Evolutionary conservation across 2,797 vertebrate genomes (phyloP), one percentile per base, ranked within the genome.

Genomic region (Molossus molossus): DNA sequence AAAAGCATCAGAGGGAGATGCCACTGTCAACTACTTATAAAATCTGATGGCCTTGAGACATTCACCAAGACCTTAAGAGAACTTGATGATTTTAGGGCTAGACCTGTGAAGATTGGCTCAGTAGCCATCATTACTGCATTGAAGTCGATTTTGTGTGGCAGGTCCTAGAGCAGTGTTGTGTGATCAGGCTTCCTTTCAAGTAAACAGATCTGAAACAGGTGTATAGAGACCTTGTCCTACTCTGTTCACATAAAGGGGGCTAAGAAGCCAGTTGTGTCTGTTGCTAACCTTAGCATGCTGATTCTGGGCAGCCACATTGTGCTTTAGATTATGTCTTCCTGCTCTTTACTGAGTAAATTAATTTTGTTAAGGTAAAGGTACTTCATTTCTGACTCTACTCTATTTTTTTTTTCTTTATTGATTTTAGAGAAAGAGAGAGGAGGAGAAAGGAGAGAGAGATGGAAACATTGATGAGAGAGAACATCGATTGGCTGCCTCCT

Each of bases 301-400:
- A 75, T 33, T 72, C 23, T 64, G 57, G n/a, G 70, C 15, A 86
- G 25, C n/a, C 12, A 5, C 11, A 0, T 20, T 95, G 87, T n/a
- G 12, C 40, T 85, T 87, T 48, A 53, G n/a, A 29, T 67, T 95
- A 29, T 70, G n/a, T 57, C 64, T 90, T 76, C 10, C 20, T 90
- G 37, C 12, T 83, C 17, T 82, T 90, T 12, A 33, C 11, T 64
- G 33, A 82, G 23, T 45, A 33, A 75, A 75, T 87, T 40, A 48
- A 48, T 75, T 82, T 90, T 72, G 9, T 82, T 84, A 92, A 79
- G 82, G 29, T 45, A 23, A 82, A 90, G 50, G 6, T 15, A 83
- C 10, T 12, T 3, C 6, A 9, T 17, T 65, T 40, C 58, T n/a
- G 11, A 90, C 45, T 13, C 15, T 12, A 21, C 79, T n/a, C 18